Base-by-base conservation (phyloP, 2,888 invertebrate genomes). In the Cryptocephalus primarius region DNA sequence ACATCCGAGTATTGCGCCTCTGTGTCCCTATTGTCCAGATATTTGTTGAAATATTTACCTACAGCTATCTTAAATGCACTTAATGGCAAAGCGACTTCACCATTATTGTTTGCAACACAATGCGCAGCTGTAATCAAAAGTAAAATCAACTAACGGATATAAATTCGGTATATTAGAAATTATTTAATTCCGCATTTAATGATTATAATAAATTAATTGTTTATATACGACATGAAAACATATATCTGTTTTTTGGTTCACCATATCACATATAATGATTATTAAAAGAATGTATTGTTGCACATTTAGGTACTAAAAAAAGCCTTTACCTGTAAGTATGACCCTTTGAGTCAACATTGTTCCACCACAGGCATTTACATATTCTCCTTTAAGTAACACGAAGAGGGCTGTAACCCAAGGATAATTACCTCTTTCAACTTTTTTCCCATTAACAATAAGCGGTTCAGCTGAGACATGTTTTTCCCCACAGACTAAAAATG, bases 341-440 rank as follows among this genome's bases (percentile, higher is more conserved):
- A 64, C 46, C 45, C 52, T 56, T 32, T 57, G 56, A 8, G 52
- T 59, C n/a, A 68, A 49, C 11, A 68, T 55, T 1, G 64, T 60
- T 31, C 66, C 68, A 4, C 65, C 67, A 50, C 68, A 68, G 32
- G 57, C 53, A 31, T 59, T 55, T 8, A 33, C 12, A 12, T 44
- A 47, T 4, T 38, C 40, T 39, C 43, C 44, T 3, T n/a, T 11
- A 8, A 46, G 31, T 39, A 47, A 40, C 32, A 11, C 43, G 47
- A 62, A 67, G 41, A 68, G 33, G 3, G 63, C 66, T 8, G 60
- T 55, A 11, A 63, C 60, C 68, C 68, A 68, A 12, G 68, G 68
- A 48, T 64, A 68, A 39, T 60, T 53, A 6, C 65, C 67, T 48
- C 50, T 54, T 40, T 53, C 54, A 0, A 62, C 62, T 11, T 14